Percentiles rank a stretch among this genome's conserved stretches.
These are phyloP conservation scores for Phrixothrix hirtus DNA, from an alignment of 2,888 invertebrate species.

Conservation along the genomic window DNA sequence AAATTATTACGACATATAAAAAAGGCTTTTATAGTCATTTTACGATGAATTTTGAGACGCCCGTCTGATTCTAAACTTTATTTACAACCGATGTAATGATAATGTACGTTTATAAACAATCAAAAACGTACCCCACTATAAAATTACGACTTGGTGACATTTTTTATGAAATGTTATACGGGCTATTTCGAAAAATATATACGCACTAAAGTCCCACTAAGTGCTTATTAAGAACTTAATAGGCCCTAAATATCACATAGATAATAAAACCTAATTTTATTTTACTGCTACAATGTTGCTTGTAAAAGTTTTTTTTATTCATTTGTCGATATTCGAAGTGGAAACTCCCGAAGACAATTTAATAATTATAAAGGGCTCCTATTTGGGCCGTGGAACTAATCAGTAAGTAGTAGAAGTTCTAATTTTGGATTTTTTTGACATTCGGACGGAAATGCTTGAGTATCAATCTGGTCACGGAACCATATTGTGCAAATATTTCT, in stretches of 20 bases:
- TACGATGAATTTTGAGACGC: conserved; percentile 23
- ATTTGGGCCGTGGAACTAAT: too few relatives aligned
- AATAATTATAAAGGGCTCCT: too few relatives aligned
- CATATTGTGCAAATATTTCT: too few relatives aligned
- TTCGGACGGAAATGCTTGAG: too few relatives aligned
- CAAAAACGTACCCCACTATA: conserved; percentile 16
- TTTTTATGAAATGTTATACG: conserved; percentile 35
- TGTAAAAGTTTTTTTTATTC: conserved; percentile 9
- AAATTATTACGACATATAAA: conserved; percentile 13
- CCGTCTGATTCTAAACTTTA: conserved; percentile 20
- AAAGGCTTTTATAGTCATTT: conserved; percentile 23
- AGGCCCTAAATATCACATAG: conserved; percentile 28
- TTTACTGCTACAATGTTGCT: conserved; percentile 13
- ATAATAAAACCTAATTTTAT: conserved; percentile 29
- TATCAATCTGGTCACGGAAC: too few relatives aligned
- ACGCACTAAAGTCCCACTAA: conserved; percentile 33
- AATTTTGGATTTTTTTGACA: too few relatives aligned
- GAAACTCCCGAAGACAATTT: background rate
- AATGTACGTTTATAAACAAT: conserved; percentile 28
- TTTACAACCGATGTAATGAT: conserved; percentile 28
- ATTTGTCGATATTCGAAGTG: background rate
- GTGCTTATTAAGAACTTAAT: conserved; percentile 36
- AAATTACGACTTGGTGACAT: conserved; percentile 29
- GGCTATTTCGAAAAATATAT: conserved; percentile 32
- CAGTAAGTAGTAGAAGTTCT: too few relatives aligned